These are phyloP conservation scores for Drosophila hamatofila DNA, from an alignment of 2,888 invertebrate species.

Conservation along the genomic window DNA sequence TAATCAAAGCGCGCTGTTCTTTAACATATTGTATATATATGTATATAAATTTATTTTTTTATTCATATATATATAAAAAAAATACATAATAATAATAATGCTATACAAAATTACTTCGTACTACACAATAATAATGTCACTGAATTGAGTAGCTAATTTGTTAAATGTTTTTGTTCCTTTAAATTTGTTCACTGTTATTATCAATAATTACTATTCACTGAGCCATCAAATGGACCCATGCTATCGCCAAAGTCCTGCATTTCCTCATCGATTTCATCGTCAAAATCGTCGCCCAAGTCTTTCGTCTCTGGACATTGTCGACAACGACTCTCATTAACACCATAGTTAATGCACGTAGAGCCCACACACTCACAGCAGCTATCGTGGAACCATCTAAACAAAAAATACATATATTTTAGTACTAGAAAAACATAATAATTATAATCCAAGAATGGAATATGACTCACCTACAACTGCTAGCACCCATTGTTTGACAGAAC, in stretches of 20 bases:
- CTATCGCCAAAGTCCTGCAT: constrained; percentile 88
- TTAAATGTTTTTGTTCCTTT: constrained; percentile 62
- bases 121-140: constrained; percentile 79
- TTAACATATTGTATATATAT: constrained; percentile 25
- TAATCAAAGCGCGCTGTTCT: constrained; percentile 56
- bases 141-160: constrained; percentile 77
- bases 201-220: constrained; percentile 82
- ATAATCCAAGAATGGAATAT: neutral
- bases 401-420: neutral
- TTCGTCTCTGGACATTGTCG: constrained; percentile 88
- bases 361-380: constrained; percentile 98
- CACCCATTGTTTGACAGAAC: constrained; percentile 87
- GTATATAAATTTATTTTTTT: neutral
- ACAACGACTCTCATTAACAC: constrained; percentile 93
- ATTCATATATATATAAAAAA: constrained; percentile 41
- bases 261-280: constrained; percentile 83
- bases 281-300: constrained; percentile 86
- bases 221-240: constrained; percentile 85
- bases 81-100: constrained; percentile 71
- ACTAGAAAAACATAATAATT: neutral
- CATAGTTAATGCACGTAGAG: constrained; percentile 94
- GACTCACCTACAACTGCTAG: constrained; percentile 84
- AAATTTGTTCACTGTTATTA: constrained; percentile 59
- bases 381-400: constrained; percentile 93
- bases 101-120: constrained; percentile 80